A percentile compares a stretch with the other conserved stretches of the same genome.
Evolutionary conservation across 2,797 vertebrate genomes (phyloP).

Genomic region (Sarcoramphus papa): DNA sequence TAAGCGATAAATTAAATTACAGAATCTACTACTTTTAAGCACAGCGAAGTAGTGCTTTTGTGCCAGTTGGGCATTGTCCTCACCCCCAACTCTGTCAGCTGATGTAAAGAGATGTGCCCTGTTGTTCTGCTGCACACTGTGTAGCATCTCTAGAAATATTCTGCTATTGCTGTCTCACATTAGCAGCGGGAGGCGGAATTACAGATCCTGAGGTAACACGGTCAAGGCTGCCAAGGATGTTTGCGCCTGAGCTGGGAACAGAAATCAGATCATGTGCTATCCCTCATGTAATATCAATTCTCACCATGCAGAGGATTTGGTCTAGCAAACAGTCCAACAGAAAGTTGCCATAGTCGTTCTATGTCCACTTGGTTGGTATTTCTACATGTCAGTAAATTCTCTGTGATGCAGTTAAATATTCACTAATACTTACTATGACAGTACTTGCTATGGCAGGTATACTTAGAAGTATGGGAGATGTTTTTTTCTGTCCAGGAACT

Average conservation of each 20-base stretch:
- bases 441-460: not conserved
- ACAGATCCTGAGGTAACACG: not conserved
- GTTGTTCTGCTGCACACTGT: not conserved
- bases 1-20: not conserved
- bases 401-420: not conserved
- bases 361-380: not conserved
- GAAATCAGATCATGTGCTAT: not conserved
- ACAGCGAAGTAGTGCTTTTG: not conserved
- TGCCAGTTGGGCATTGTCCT: not conserved
- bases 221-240: not conserved
- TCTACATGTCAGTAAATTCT: not conserved
- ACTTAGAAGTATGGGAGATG: not conserved
- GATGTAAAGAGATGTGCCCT: not conserved
- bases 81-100: not conserved
- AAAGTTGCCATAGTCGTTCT: not conserved
- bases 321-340: not conserved
- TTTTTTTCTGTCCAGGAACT: not conserved
- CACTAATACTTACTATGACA: not conserved
- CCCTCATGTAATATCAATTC: not conserved
- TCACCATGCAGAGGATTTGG: not conserved
- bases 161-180: not conserved
- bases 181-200: not conserved
- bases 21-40: not conserved
- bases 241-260: not conserved
- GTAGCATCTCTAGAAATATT: not conserved